Conservation (phyloP, 2,888 invertebrate species). For the Leptopterna dolabrata region DNA sequence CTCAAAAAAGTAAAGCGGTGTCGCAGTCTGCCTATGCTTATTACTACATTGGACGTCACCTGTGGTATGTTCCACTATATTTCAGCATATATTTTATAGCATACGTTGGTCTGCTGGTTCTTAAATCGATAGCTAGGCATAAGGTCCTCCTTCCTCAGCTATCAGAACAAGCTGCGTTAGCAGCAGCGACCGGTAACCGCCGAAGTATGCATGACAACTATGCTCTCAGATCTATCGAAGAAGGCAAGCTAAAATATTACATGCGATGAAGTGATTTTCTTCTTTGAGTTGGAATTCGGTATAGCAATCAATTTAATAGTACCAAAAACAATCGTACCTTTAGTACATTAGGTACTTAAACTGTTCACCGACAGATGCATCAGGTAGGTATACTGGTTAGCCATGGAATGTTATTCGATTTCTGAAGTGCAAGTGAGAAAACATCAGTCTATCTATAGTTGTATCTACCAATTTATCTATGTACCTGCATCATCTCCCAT, state of each 20-base stretch:
- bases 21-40: constrained; percentile 73
- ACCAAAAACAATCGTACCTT: too few species aligned
- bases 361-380: too few species aligned
- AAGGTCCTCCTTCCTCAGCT: constrained; percentile 71
- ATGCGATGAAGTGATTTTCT: too few species aligned
- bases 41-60: constrained; percentile 79
- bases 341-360: too few species aligned
- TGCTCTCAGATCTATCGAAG: constrained; percentile 19
- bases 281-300: too few species aligned
- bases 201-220: neutral
- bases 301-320: too few species aligned
- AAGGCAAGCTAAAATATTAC: constrained; percentile 19
- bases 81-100: constrained; percentile 76
- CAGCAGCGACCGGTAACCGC: constrained; percentile 61
- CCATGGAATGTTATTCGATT: too few species aligned
- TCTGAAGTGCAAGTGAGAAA: too few species aligned
- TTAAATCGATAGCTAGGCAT: constrained; percentile 79
- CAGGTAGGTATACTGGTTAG: too few species aligned
- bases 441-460: too few species aligned
- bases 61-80: constrained; percentile 81
- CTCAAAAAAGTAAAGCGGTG: constrained; percentile 60
- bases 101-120: constrained; percentile 78
- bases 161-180: constrained; percentile 55
- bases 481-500: too few species aligned
- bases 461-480: too few species aligned